Base-by-base conservation (phyloP, 1,140 invertebrate genomes). In the Drosophila kepulauana region DNA sequence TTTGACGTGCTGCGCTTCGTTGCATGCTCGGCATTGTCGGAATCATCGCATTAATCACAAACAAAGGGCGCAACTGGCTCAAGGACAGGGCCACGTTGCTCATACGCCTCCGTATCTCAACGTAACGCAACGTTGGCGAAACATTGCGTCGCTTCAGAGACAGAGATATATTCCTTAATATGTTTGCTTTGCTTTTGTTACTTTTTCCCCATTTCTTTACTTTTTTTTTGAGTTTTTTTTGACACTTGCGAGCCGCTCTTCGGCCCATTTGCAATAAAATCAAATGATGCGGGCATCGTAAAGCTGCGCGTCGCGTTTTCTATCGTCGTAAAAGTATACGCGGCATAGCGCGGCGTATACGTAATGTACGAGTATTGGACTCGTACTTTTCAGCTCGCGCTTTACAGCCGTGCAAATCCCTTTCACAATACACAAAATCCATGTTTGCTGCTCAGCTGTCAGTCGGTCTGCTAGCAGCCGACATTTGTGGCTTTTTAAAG, bases 281-380 rank as follows among this genome's bases (percentile, higher is more conserved):
- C 85, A 88, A 88, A 88, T 88, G 84, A 89, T 84, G 84, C 85
- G 85, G 78, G 85, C 64, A 89, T 89, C 84, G 85, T 88, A 88
- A 88, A 88, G 84, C 78, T 81, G 35, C 73, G 66, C 80, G 61
- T 62, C 82, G 82, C 82, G 81, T 78, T 85, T 85, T 74, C 81
- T 75, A 86, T 85, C 66, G 78, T 86, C 84, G 67, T 88, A 84
- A 88, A 88, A 89, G 63, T 66, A 75, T 79, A 82, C 77, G 82
- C 61, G 30, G 49, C 49, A 30, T 52, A 20, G 54, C 82, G 76
- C 77, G 51, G 56, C 84, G 79, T 80, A 80, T 78, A 59, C 84
- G 79, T 78, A 78, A 81, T 82, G 75, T 73, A 16, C 48, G 63
- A 38, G 38, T 52, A 59, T 64, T 75, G 68, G 43, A 46, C 78